Conservation (phyloP, 1,140 invertebrate genomes). For the Scylla paramamosain region DNA sequence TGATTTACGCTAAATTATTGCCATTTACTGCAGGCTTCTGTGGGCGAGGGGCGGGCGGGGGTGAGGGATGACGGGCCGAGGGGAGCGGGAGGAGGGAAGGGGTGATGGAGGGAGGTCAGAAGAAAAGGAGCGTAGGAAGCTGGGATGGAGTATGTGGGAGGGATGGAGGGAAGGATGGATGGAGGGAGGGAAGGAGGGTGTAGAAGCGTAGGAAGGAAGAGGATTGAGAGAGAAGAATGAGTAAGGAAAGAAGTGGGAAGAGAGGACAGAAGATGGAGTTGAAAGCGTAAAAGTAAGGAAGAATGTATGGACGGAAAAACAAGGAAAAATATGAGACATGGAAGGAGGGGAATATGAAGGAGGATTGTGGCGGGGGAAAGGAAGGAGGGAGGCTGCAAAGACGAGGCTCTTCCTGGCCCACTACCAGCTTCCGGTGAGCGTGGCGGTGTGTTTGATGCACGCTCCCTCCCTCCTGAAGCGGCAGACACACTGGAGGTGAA, state of each 20-base stretch:
- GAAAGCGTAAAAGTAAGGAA: too few relatives aligned
- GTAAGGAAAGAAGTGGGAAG: background rate
- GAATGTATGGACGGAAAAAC: too few relatives aligned
- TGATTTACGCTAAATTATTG: constrained; percentile 51
- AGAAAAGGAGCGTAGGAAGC: background rate
- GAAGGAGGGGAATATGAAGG: background rate
- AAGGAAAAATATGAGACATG: too few relatives aligned
- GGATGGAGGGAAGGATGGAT: background rate
- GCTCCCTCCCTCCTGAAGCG: background rate
- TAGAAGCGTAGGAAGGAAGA: background rate
- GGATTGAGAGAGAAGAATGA: background rate
- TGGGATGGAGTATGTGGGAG: background rate
- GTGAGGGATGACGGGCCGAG: background rate
- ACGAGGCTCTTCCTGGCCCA: background rate
- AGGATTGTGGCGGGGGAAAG: background rate
- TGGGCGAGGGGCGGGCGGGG: background rate
- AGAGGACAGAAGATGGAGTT: background rate
- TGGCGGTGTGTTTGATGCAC: background rate
- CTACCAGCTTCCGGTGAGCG: background rate
- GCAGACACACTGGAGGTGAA: background rate
- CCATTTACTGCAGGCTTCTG: constrained; percentile 37
- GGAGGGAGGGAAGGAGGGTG: background rate
- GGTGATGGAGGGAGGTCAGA: background rate
- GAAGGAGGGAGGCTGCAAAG: background rate
- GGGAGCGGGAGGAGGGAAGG: background rate